Evolutionary conservation across 2,113 vertebrate species (phyloP).

Genomic region (Neolamprologus sp.): DNA sequence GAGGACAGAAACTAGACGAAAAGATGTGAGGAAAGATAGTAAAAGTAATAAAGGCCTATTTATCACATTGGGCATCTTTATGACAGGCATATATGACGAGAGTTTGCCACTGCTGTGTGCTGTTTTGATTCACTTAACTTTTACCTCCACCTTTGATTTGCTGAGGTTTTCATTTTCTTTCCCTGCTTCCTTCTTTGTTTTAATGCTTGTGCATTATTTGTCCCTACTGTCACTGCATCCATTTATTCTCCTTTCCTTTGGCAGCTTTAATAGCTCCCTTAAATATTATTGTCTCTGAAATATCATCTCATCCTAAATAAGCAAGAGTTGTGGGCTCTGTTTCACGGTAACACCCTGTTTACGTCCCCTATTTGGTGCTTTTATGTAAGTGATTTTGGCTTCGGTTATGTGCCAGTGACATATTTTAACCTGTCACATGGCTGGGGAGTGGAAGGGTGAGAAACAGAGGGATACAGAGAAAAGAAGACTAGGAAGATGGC

Average conservation of each 20-base stretch:
- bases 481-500: neutral
- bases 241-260: neutral
- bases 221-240: neutral
- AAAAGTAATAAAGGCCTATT: slow-evolving; percentile 41
- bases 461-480: neutral
- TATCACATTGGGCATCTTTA: slow-evolving; percentile 27
- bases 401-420: neutral
- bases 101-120: neutral
- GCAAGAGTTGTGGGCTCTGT: neutral
- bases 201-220: neutral
- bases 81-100: neutral
- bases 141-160: neutral
- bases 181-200: neutral
- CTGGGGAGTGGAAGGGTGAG: neutral
- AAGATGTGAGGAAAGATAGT: slow-evolving; percentile 38
- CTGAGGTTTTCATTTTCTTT: neutral
- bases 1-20: neutral
- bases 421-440: neutral
- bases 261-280: neutral
- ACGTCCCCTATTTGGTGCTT: neutral
- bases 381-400: neutral
- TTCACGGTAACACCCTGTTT: neutral
- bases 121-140: neutral
- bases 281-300: neutral
- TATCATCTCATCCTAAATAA: neutral